These are phyloP conservation scores for Heterohyrax brucei DNA, from an alignment of 2,797 vertebrate genomes.

Conservation along the genomic window DNA sequence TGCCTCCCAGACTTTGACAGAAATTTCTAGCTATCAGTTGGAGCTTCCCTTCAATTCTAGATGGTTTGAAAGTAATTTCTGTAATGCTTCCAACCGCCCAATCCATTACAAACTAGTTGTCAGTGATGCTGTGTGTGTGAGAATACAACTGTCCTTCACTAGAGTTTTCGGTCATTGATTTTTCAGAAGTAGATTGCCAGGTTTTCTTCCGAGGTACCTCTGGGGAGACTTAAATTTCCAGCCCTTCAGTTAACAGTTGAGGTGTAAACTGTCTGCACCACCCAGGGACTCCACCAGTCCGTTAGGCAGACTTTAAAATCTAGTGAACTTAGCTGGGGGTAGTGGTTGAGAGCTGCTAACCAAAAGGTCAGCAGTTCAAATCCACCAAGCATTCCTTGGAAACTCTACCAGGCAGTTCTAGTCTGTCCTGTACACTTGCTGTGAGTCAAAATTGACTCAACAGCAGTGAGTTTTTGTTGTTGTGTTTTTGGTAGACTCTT, in stretches of 20 bases:
- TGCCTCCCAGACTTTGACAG: conserved; percentile 1
- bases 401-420: too few relatives aligned
- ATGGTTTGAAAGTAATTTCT: conserved; percentile 62
- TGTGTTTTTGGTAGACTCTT: neutral
- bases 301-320: conserved; percentile 44
- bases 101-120: neutral
- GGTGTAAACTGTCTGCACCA: neutral
- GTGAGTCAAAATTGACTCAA: too few relatives aligned
- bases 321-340: neutral
- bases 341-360: too few relatives aligned
- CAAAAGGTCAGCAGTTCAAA: too few relatives aligned
- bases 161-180: neutral
- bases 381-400: too few relatives aligned
- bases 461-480: too few relatives aligned
- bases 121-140: neutral
- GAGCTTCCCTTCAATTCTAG: neutral
- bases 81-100: neutral
- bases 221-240: neutral
- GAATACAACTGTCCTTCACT: neutral
- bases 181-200: neutral
- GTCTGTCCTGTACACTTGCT: too few relatives aligned
- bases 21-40: neutral
- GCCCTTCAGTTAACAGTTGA: neutral
- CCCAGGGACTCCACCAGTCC: neutral
- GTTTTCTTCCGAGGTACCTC: neutral